Percentiles rank a stretch among this genome's conserved stretches.
phyloP scores from a whole-genome alignment of 2,113 vertebrate species.

The Litocranius walleri region DNA sequence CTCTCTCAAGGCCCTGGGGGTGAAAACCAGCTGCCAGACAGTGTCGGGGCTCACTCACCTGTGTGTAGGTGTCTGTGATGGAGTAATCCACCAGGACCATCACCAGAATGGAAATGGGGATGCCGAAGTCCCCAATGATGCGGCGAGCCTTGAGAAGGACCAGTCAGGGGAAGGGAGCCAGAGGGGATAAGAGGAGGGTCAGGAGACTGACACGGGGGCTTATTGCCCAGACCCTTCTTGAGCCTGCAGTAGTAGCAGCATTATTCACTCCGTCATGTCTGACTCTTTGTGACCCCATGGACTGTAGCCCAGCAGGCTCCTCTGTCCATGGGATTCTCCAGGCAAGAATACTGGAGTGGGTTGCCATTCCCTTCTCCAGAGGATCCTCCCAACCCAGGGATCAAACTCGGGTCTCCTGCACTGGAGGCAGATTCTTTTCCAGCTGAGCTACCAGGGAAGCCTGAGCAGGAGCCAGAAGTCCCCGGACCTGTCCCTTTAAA shows the following conservation, averaged over 20 bases:
- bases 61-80: conserved; percentile 95
- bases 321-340: background rate
- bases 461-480: background rate
- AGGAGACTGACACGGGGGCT: background rate
- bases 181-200: background rate
- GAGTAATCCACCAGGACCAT: conserved; percentile 92
- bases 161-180: background rate
- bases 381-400: background rate
- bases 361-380: background rate
- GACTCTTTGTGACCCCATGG: background rate
- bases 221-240: background rate
- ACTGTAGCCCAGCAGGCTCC: background rate
- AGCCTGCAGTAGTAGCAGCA: background rate
- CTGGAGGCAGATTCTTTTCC: background rate
- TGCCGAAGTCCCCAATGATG: conserved; percentile 97
- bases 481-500: background rate
- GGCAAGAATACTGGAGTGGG: background rate
- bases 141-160: conserved; percentile 86
- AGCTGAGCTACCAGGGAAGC: background rate
- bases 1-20: background rate
- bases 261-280: fast-evolving
- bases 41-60: conserved; percentile 79
- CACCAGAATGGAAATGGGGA: conserved; percentile 97
- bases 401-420: background rate
- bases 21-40: background rate